These are phyloP conservation scores for Notolepis coatsorum DNA, from an alignment of 2,797 vertebrate species.

Conservation along the genomic window DNA sequence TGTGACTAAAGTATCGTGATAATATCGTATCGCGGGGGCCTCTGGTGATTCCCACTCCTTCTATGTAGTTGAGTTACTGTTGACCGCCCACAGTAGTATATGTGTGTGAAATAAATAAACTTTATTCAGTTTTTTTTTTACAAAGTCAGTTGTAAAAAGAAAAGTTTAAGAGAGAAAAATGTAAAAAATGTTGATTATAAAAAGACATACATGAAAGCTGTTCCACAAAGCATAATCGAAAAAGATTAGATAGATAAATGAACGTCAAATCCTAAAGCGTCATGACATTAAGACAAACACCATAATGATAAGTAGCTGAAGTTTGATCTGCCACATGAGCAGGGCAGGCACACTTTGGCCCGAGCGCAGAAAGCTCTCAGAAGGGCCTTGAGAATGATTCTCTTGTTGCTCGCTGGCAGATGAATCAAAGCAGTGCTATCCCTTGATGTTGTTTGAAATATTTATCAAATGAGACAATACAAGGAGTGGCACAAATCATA, in stretches of 20 bases:
- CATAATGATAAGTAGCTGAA: constrained; percentile 62
- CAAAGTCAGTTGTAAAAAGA: too few relatives aligned
- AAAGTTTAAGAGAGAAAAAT: too few relatives aligned
- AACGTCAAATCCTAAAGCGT: constrained; percentile 44
- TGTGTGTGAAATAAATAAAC: constrained; percentile 2
- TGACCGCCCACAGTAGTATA: background rate
- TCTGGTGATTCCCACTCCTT: constrained; percentile 26
- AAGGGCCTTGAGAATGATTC: constrained; percentile 74
- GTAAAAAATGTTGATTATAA: too few relatives aligned
- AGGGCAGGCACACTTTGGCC: constrained; percentile 76
- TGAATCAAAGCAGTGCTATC: constrained; percentile 80
- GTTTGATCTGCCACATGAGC: constrained; percentile 69
- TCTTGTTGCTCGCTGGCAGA: constrained; percentile 80
- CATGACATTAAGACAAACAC: constrained; percentile 55
- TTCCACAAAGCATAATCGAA: constrained; percentile 18
- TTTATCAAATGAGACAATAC: constrained; percentile 86
- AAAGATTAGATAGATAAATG: constrained; percentile 27
- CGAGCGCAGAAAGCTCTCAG: constrained; percentile 74
- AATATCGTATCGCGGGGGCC: too few relatives aligned
- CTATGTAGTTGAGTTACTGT: constrained; percentile 15
- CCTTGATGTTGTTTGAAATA: constrained; percentile 84
- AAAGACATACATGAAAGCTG: background rate
- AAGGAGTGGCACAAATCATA: constrained; percentile 86
- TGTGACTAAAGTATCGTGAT: too few relatives aligned
- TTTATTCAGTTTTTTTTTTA: too few relatives aligned